Conservation (phyloP, 2,113 vertebrate genomes). For the Azemiops feae region DNA sequence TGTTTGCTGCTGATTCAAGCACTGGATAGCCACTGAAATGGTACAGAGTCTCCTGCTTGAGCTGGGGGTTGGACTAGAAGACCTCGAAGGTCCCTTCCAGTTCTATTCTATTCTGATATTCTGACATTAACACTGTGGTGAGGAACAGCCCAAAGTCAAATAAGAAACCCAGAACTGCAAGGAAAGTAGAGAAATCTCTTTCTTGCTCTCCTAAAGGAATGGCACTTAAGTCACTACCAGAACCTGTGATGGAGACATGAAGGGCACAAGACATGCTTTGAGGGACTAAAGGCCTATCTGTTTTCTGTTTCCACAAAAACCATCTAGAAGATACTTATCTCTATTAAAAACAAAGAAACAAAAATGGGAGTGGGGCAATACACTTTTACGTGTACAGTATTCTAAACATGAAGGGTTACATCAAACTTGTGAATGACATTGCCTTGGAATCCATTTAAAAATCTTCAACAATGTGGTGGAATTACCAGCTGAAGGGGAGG, state of each 20-base stretch:
- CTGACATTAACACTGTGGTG: neutral
- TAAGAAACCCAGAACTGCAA: neutral
- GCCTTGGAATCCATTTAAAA: neutral
- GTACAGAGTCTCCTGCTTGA: too few relatives aligned
- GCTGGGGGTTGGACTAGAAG: too few relatives aligned
- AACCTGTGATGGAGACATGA: neutral
- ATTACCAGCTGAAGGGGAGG: neutral
- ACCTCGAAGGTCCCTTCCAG: too few relatives aligned
- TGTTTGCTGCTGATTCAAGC: neutral
- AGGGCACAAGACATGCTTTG: neutral
- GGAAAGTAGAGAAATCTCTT: neutral
- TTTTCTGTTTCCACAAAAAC: neutral
- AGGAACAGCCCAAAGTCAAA: neutral
- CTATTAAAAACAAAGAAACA: neutral
- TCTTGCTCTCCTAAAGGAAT: neutral
- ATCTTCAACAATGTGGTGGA: neutral
- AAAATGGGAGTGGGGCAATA: neutral
- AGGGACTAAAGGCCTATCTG: neutral
- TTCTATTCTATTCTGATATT: too few relatives aligned
- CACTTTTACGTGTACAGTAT: neutral
- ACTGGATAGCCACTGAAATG: neutral
- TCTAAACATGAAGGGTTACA: neutral
- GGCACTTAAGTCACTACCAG: neutral
- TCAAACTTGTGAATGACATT: neutral
- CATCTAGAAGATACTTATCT: neutral